Evolutionary conservation across 2,797 vertebrate genomes (phyloP), one percentile per base, ranked within the genome.

Genomic region (Fringilla coelebs): DNA sequence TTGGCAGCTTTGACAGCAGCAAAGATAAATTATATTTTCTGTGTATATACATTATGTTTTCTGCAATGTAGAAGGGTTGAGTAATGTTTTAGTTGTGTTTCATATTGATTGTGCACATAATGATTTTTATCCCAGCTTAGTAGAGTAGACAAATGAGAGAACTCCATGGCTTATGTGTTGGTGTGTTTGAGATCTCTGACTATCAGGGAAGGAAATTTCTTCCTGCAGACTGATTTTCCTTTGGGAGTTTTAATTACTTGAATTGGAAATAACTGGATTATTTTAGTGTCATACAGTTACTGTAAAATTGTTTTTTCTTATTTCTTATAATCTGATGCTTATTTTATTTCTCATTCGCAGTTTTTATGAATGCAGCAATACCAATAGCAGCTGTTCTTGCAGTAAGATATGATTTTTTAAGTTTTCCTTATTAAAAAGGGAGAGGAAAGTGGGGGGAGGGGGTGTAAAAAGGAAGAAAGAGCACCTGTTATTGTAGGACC

Each of bases 291-390:
- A 29, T 34, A 36, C 10, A 15, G 18, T 72, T 66, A 54, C 8
- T 66, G 34, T 54, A 66, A 72, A 41, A 20, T 20, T 52, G 18
- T 21, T 78, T 72, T 51, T 57, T 58, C 43, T 60, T 40, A 55
- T 79, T 65, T 74, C 46, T 13, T 19, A 36, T 68, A 75, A 51
- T 72, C 55, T 96, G 48, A 97, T 84, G 7, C 24, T 40, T 93
- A 15, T 96, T 90, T 97, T 48, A 43, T 97, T 91, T 97, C 84
- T 96, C 48, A 96, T 97, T 90, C 91, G 31, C 97, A 99, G 99
- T 99, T 96, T 99, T 99, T 96, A 99, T 99, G 99, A 99, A 99
- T 16, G 98, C 99, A 18, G 99, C 99, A 36, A 99, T 99, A 86
- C 99, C 99, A 82, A 99, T 99, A 38, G 99, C 99, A 51, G 99